Evolutionary conservation across 1,140 invertebrate genomes (phyloP), one percentile per base, ranked within the genome.

Genomic region (Thalassaphorura encarpata): DNA sequence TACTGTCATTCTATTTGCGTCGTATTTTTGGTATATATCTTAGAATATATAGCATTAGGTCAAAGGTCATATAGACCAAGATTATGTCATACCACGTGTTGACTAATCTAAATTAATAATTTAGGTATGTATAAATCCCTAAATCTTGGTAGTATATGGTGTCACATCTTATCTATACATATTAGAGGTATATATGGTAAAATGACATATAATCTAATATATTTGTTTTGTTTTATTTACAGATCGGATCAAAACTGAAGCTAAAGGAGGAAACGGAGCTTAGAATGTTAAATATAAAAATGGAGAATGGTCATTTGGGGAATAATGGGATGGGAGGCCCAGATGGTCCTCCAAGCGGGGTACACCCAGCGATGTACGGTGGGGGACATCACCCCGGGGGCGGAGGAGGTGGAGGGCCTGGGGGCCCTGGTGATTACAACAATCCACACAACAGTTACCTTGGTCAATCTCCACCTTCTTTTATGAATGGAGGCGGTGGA

Each of bases 251-350:
- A 36, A 36, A 36, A 36, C 33, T 36, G 33, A n/a, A 36, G n/a
- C n/a, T n/a, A 36, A 36, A 36, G 33, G 11, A n/a, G 33, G 11
- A n/a, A 36, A 36, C 11, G 43, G 4, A 18, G 29, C 49, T 53
- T 52, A 36, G 13, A 1, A 28, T 50, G 16, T 21, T 41, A 24
- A 46, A 19, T 16, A 52, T 28, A 43, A 61, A 56, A 54, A 45
- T 61, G 45, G 56, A 61, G 28, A 61, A 61, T 50, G 59, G 59
- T 16, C 54, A 56, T 56, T 33, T 56, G 42, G 56, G 53, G n/a
- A n/a, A n/a, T n/a, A n/a, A n/a, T n/a, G n/a, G 39, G 50, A 47
- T 2, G 52, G 52, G 42, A 54, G 23, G 5, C 52, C 56, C 40
- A 18, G 50, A 52, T 24, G 50, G 50, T 26, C 21, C 13, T 16